Percentiles rank a stretch among this genome's conserved stretches.
These are phyloP conservation scores for Lingula anatina DNA, from an alignment of 2,888 invertebrate genomes.

Conservation along the genomic window DNA sequence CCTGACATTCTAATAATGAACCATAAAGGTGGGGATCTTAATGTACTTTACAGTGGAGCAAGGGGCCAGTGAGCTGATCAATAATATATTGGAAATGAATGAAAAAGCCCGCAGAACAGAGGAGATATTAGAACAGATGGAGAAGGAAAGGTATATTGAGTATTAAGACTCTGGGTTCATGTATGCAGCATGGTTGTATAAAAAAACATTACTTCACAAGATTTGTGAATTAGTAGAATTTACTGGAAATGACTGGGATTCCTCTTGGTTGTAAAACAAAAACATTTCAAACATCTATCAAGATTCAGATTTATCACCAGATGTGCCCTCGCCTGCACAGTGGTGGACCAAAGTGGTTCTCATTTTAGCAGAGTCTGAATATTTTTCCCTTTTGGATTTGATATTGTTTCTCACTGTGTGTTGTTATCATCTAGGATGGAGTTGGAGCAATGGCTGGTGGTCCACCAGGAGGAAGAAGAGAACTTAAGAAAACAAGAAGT, in stretches of 20 bases:
- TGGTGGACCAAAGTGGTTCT: too few species aligned
- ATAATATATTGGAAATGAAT: constrained; percentile 35
- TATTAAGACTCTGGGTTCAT: too few species aligned
- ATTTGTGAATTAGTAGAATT: too few species aligned
- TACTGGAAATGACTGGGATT: too few species aligned
- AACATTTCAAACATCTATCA: too few species aligned
- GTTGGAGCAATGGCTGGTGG: constrained; percentile 39
- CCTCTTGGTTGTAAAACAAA: too few species aligned
- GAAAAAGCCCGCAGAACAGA: constrained; percentile 42
- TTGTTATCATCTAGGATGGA: constrained; percentile 42
- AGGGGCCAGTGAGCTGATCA: constrained; percentile 28
- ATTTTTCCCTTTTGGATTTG: constrained; percentile 1
- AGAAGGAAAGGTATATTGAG: constrained; percentile 35
- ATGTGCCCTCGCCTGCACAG: too few species aligned
- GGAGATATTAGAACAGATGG: constrained; percentile 40
- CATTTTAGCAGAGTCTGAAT: neutral
- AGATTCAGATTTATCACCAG: too few species aligned
- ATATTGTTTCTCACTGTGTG: constrained; percentile 3
- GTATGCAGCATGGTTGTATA: too few species aligned
- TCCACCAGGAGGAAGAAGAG: constrained; percentile 41
- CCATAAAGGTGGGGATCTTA: too few species aligned
- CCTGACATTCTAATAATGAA: too few species aligned
- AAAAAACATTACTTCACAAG: too few species aligned
- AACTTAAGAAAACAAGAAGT: constrained; percentile 45
- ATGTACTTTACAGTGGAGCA: constrained; percentile 37